phyloP scores from a whole-genome alignment of 2,888 invertebrate species.

The Notocelia uddmanniana region DNA sequence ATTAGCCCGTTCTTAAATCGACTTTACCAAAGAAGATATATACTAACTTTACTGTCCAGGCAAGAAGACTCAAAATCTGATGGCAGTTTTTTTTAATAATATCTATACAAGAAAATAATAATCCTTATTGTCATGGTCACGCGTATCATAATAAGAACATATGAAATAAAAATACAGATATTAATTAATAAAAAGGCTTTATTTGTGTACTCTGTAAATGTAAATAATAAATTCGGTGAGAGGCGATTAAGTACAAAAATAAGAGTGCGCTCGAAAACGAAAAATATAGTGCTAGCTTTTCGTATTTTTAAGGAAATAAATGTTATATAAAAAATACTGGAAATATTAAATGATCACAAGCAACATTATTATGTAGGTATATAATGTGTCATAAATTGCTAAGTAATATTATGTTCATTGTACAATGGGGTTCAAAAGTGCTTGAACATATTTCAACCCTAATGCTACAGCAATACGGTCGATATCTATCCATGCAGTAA shows the following conservation, averaged over 20 bases:
- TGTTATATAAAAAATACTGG: constrained; percentile 12
- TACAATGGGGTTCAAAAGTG: too few species aligned
- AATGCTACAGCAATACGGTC: too few species aligned
- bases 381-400: not conserved
- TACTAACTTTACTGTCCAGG: too few species aligned
- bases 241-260: constrained; percentile 66
- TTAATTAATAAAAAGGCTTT: constrained; percentile 52
- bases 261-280: constrained; percentile 28
- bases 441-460: too few species aligned
- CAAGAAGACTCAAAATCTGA: too few species aligned
- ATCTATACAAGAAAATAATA: too few species aligned
- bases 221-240: constrained; percentile 81
- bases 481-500: too few species aligned
- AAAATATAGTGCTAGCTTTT: constrained; percentile 19
- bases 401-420: constrained; percentile 37
- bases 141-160: too few species aligned
- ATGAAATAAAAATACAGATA: constrained; percentile 26
- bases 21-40: too few species aligned
- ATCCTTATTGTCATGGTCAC: too few species aligned
- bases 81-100: too few species aligned
- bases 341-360: constrained; percentile 6
- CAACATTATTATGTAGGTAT: not conserved
- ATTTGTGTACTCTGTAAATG: constrained; percentile 51
- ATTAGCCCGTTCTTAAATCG: too few species aligned
- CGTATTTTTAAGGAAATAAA: constrained; percentile 16